These are phyloP conservation scores for Raphicerus campestris DNA, from an alignment of 2,113 vertebrate species.

Conservation along the genomic window DNA sequence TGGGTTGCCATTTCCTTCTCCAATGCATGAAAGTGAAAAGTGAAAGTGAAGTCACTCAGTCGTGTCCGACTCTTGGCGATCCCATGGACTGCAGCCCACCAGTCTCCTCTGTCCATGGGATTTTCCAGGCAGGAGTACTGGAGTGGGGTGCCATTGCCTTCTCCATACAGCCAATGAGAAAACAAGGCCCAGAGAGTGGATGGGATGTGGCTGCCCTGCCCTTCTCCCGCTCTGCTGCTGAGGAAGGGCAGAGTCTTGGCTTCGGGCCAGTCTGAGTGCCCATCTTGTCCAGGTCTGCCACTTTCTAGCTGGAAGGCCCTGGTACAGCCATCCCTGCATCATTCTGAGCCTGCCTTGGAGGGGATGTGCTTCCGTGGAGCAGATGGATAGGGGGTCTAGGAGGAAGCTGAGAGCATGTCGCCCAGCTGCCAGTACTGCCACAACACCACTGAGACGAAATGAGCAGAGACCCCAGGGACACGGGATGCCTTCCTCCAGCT, in stretches of 20 bases:
- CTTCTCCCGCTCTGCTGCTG: neutral
- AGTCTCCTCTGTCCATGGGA: too few relatives aligned
- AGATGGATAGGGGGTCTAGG: neutral
- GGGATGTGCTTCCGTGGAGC: neutral
- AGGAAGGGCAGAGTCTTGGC: neutral
- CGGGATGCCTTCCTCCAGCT: neutral
- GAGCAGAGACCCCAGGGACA: neutral
- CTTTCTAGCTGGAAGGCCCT: neutral
- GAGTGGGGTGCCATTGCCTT: too few relatives aligned
- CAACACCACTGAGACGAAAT: neutral
- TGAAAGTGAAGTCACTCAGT: too few relatives aligned
- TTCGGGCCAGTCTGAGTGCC: neutral
- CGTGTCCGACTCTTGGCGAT: too few relatives aligned
- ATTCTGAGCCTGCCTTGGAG: neutral
- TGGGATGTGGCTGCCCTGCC: rapidly evolving
- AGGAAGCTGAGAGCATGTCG: neutral
- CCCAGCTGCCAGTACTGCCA: neutral
- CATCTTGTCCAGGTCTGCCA: neutral
- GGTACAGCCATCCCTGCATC: neutral
- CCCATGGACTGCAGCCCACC: too few relatives aligned
- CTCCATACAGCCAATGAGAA: neutral
- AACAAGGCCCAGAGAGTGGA: neutral
- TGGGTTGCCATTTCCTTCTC: too few relatives aligned
- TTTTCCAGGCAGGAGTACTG: too few relatives aligned
- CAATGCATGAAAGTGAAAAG: too few relatives aligned